Conservation (phyloP, 2,797 vertebrate genomes). For the Synanceia verrucosa region DNA sequence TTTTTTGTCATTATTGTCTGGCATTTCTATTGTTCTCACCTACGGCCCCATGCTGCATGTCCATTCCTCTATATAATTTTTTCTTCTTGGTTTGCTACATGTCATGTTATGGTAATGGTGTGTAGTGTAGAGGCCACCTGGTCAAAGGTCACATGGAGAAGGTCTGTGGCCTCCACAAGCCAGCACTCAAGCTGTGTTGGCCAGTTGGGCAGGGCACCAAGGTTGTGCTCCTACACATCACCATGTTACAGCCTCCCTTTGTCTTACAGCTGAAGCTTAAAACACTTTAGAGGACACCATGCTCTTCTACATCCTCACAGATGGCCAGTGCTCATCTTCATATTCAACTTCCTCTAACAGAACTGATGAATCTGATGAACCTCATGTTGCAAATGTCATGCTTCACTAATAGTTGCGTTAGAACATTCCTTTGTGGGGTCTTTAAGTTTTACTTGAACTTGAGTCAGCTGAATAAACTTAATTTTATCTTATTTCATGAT, state of each 20-base stretch:
- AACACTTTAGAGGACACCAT: constrained; percentile 69
- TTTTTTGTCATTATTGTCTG: not conserved
- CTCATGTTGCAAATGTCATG: constrained; percentile 11
- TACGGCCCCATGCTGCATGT: not conserved
- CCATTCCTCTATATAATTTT: not conserved
- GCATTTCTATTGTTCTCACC: not conserved
- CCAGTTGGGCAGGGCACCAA: constrained; percentile 73
- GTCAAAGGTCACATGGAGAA: constrained; percentile 51
- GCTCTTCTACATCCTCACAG: constrained; percentile 54
- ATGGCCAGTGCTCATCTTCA: constrained; percentile 60
- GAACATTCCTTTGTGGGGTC: constrained; percentile 19
- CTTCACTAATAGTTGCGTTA: constrained; percentile 23
- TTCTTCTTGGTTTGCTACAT: not conserved
- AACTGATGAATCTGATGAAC: constrained; percentile 23
- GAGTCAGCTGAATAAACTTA: not conserved
- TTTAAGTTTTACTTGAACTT: constrained; percentile 17
- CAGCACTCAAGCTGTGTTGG: constrained; percentile 63
- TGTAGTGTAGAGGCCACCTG: constrained; percentile 27
- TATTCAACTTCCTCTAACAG: constrained; percentile 41
- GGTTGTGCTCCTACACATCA: constrained; percentile 60
- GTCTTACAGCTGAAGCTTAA: constrained; percentile 44
- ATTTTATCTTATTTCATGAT: not conserved
- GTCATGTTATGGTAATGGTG: constrained; percentile 1
- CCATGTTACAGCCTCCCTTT: constrained; percentile 51
- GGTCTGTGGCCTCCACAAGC: constrained; percentile 42